Conservation (phyloP, 1,140 invertebrate genomes). For the Plutomurus gul region DNA sequence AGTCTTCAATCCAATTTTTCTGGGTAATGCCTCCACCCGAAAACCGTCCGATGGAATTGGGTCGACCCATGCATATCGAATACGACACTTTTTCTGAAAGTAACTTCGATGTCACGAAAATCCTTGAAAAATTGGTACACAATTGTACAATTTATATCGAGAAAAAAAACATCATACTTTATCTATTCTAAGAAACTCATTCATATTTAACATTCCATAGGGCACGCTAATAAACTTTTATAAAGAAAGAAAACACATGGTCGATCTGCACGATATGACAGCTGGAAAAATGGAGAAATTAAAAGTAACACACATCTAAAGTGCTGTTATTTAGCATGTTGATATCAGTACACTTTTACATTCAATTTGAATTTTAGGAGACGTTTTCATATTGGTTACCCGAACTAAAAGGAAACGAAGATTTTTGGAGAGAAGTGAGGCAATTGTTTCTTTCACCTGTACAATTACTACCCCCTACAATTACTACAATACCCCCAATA, state of each 20-base stretch:
- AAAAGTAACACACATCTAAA: conserved; percentile 23
- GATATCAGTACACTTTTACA: too few relatives aligned
- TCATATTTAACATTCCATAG: background rate
- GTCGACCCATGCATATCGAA: conserved; percentile 51
- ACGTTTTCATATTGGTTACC: conserved; percentile 42
- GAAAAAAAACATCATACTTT: background rate
- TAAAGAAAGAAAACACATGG: conserved; percentile 43
- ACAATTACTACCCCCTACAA: background rate
- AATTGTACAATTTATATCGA: background rate
- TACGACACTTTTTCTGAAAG: conserved; percentile 48
- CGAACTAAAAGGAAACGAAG: conserved; percentile 37
- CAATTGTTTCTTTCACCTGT: conserved; percentile 2
- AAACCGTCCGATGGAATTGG: conserved; percentile 76
- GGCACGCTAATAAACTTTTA: conserved; percentile 48
- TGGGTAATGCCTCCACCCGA: conserved; percentile 95
- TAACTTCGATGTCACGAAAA: conserved; percentile 46
- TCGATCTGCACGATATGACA: conserved; percentile 49
- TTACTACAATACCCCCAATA: background rate
- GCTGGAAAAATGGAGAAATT: conserved; percentile 43
- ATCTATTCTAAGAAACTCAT: background rate
- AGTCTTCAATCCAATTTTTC: conserved; percentile 81
- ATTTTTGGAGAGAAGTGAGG: conserved; percentile 49
- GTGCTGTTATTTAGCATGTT: background rate
- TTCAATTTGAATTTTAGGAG: conserved; percentile 32
- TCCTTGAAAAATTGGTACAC: conserved; percentile 43